Evolutionary conservation across 1,140 invertebrate species (phyloP), one percentile per base, ranked within the genome.

Genomic region (Paramacrobiotus metropolitanus): DNA sequence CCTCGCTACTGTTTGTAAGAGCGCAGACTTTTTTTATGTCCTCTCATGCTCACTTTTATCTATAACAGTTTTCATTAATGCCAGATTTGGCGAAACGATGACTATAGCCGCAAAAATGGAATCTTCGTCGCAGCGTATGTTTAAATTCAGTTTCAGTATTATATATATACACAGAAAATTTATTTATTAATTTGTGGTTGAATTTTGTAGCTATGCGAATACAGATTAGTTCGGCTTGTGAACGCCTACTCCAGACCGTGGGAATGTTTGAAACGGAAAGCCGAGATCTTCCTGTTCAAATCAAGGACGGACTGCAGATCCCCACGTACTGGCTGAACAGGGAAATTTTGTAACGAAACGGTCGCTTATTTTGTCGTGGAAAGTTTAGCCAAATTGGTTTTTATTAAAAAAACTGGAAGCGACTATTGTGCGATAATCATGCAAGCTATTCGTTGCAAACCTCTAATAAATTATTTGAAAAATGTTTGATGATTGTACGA

Each of bases 31-130:
- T n/a, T 40, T 40, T n/a, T n/a, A n/a, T n/a, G n/a, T n/a, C n/a
- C n/a, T n/a, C n/a, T n/a, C n/a, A n/a, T n/a, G n/a, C n/a, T n/a
- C n/a, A n/a, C n/a, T n/a, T n/a, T n/a, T n/a, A n/a, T n/a, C n/a
- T n/a, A n/a, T n/a, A n/a, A n/a, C n/a, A n/a, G n/a, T n/a, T n/a
- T n/a, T n/a, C n/a, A n/a, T n/a, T n/a, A n/a, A n/a, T n/a, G n/a
- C 9, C 48, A 55, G 48, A 28, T 55, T 55, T 28, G 48, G 48
- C 15, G 48, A 55, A 55, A 55, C 48, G 4, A 65, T 68, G 15
- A 66, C 62, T 30, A 65, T 67, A 0, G 66, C 67, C 1, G 62
- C 63, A 2, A 67, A 63, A 60, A 68, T 68, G 67, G 67, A 68
- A 61, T 67, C 67, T 9, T 20, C 15, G 15, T 55, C 48, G 24